Evolutionary conservation across 2,113 vertebrate genomes (phyloP).

Genomic region (Nothobranchius kuhntae): DNA sequence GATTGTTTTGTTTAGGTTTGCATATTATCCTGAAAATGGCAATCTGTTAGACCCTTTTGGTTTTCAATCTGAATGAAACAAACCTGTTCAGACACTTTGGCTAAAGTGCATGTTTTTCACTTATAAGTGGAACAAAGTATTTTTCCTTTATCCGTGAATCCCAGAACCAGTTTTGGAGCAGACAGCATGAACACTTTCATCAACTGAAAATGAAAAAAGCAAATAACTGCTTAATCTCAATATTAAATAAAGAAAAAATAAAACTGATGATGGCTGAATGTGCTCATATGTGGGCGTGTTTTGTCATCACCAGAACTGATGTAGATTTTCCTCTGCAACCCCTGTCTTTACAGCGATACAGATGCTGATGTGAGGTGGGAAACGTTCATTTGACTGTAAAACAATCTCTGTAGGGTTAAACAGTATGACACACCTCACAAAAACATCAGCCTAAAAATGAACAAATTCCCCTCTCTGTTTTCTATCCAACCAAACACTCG

Average conservation of each 20-base stretch:
- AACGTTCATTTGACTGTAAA: no score
- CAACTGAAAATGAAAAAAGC: not conserved
- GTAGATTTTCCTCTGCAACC: no score
- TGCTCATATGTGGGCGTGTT: not conserved
- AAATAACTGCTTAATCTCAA: no score
- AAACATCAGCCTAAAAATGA: not conserved
- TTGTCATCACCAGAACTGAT: not conserved
- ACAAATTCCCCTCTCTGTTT: not conserved
- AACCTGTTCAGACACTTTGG: conserved; percentile 20
- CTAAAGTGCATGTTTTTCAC: conserved; percentile 8
- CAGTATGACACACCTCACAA: not conserved
- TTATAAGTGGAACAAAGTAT: not conserved
- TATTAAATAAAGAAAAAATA: no score
- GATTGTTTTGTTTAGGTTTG: conserved; percentile 22
- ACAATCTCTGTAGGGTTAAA: no score
- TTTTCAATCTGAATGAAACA: conserved; percentile 37
- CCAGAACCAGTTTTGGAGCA: not conserved
- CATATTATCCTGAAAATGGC: conserved; percentile 40
- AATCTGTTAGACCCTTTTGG: conserved; percentile 42
- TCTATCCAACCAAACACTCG: not conserved
- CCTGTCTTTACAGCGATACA: no score
- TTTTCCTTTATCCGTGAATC: not conserved
- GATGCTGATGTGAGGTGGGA: no score
- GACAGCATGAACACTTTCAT: not conserved
- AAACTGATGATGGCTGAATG: no score